Conservation (phyloP, 2,797 vertebrate genomes). For the Ceyx erithaca region DNA sequence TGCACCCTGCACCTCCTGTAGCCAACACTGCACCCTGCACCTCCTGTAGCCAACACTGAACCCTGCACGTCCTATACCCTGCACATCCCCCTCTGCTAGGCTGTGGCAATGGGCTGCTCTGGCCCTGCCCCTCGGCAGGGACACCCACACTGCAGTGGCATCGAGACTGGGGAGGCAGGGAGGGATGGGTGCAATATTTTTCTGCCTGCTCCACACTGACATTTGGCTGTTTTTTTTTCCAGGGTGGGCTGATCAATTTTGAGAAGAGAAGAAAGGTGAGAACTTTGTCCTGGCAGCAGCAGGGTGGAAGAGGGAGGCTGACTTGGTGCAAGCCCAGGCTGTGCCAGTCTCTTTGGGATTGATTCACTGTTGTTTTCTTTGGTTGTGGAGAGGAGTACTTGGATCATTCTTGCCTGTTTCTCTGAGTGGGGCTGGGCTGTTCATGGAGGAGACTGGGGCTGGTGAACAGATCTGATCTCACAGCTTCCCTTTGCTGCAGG, state of each 20-base stretch:
- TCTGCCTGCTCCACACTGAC: background rate
- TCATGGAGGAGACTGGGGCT: background rate
- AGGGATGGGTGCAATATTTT: background rate
- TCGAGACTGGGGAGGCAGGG: fast-evolving
- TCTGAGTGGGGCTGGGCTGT: background rate
- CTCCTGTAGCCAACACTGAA: background rate
- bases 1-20: background rate
- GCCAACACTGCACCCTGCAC: too few species aligned
- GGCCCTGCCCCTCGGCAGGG: background rate
- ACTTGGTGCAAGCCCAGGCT: background rate
- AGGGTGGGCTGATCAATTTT: slow-evolving; percentile 84
- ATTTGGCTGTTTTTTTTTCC: slow-evolving; percentile 1
- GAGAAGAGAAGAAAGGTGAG: slow-evolving; percentile 86
- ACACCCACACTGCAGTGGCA: background rate
- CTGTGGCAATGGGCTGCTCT: background rate
- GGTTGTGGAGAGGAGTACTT: background rate
- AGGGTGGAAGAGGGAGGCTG: background rate
- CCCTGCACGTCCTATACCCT: background rate
- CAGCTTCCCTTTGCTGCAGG: slow-evolving; percentile 73
- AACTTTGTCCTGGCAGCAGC: background rate
- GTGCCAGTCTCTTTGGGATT: background rate
- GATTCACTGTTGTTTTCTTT: background rate
- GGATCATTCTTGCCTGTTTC: background rate
- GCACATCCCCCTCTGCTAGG: background rate
- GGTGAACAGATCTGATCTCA: background rate